Evolutionary conservation across 2,113 vertebrate species (phyloP), one percentile per base, ranked within the genome.

Genomic region (Piliocolobus tephrosceles): DNA sequence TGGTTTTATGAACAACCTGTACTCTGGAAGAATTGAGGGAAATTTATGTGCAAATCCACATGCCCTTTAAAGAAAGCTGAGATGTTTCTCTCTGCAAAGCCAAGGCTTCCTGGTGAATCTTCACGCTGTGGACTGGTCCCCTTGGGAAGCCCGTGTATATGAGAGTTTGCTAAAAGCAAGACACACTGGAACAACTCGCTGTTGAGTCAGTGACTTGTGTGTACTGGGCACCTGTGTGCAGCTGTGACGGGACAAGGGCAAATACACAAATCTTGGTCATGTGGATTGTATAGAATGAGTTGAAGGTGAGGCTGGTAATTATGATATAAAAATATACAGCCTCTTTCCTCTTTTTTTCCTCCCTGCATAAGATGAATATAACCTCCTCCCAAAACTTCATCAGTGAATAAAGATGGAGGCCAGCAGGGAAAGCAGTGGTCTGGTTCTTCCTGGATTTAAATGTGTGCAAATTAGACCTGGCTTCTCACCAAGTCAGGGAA

Each of bases 251-350:
- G 45, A 47, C 23, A 40, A 43, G 38, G 45, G 16, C 66, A 38
- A 18, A 55, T 52, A 57, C 22, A 32, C 47, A 1, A 0, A 4
- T 66, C 80, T 57, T 45, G 1, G 14, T 4, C 0, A 0, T 20
- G 58, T 10, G 32, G 32, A 13, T 35, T 32, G 30, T 47, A 38
- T 0, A 38, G 72, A 66, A 11, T 5, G n/a, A 88, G 80, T 10
- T 57, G 47, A 5, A 43, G 61, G 55, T 2, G 4, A 45, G 58
- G 23, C 22, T 88, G 22, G 82, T 57, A 22, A 76, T 25, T 22
- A 3, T 13, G 2, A 18, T 22, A 14, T 25, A 47, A 73, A 70
- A 57, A 85, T 3, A n/a, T 25, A 57, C 1, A 25, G 25, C 3
- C 4, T 3, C 16, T 43, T 22, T 40, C 75, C 22, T 16, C 13